Conservation (phyloP, 1,140 invertebrate genomes). For the Drosophila bifasciata region DNA sequence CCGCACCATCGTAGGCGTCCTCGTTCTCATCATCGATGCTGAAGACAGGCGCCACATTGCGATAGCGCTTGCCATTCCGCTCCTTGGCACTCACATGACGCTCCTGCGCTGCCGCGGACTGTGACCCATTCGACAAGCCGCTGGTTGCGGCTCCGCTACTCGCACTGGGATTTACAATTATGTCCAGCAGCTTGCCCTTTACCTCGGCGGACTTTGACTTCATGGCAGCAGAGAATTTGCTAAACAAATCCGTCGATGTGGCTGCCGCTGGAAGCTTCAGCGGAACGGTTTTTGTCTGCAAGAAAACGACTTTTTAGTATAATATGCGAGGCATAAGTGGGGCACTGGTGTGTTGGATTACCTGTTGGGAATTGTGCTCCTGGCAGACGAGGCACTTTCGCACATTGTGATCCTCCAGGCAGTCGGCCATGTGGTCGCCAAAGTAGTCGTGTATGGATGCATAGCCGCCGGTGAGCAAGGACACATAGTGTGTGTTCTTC, state of each 20-base stretch:
- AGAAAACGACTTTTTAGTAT: background rate
- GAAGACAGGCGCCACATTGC: constrained; percentile 96
- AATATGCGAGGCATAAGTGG: too few species aligned
- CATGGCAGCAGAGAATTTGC: constrained; percentile 91
- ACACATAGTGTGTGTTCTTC: constrained; percentile 96
- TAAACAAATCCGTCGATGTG: constrained; percentile 88
- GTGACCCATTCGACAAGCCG: constrained; percentile 50
- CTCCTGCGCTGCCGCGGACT: constrained; percentile 84
- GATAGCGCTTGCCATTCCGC: constrained; percentile 93
- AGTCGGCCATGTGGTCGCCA: constrained; percentile 90
- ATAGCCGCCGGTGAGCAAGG: constrained; percentile 96
- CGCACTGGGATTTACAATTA: constrained; percentile 93
- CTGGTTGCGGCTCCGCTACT: constrained; percentile 42
- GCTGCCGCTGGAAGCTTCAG: constrained; percentile 57
- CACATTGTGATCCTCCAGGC: constrained; percentile 92
- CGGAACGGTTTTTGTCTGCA: constrained; percentile 46
- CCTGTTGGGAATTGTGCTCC: constrained; percentile 63
- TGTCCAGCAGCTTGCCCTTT: constrained; percentile 96
- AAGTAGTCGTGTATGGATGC: constrained; percentile 94
- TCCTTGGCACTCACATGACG: constrained; percentile 92
- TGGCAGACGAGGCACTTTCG: constrained; percentile 92
- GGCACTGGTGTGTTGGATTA: constrained; percentile 23
- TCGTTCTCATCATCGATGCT: constrained; percentile 97
- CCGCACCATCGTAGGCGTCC: constrained; percentile 82
- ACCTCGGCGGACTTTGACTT: constrained; percentile 96